Evolutionary conservation across 2,113 vertebrate species (phyloP).

Genomic region (Willisornis vidua): DNA sequence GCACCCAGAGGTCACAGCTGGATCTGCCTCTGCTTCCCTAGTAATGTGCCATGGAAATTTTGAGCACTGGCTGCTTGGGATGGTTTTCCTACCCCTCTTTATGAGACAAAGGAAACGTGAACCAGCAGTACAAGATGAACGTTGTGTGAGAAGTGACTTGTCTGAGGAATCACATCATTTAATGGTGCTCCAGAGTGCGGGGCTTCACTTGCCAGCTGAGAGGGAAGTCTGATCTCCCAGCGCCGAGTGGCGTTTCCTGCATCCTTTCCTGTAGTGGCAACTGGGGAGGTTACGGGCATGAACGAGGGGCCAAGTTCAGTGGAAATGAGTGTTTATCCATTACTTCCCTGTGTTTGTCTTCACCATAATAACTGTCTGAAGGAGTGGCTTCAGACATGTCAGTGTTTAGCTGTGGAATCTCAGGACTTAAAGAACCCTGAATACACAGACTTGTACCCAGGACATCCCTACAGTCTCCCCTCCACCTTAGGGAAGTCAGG

Average conservation of each 20-base stretch:
- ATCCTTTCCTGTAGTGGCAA: conserved; percentile 9
- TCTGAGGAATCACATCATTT: neutral
- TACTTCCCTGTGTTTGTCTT: neutral
- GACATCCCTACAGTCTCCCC: neutral
- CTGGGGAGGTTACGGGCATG: neutral
- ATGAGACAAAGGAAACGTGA: neutral
- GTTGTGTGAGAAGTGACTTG: neutral
- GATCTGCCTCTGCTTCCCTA: neutral
- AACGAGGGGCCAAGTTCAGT: neutral
- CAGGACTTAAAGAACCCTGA: neutral
- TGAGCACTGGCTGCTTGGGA: neutral
- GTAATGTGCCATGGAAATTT: neutral
- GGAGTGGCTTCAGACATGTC: neutral
- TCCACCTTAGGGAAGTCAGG: neutral
- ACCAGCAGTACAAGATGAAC: neutral
- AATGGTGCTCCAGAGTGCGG: neutral
- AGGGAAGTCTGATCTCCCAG: neutral
- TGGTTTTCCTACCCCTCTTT: neutral
- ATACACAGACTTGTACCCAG: neutral
- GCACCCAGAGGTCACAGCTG: neutral
- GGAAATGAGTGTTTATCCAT: conserved; percentile 23
- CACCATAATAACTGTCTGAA: neutral
- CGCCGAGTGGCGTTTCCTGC: neutral
- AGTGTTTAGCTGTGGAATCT: neutral
- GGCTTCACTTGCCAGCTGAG: neutral